phyloP scores from a whole-genome alignment of 2,888 invertebrate species.

The Gerosis bhagava region DNA sequence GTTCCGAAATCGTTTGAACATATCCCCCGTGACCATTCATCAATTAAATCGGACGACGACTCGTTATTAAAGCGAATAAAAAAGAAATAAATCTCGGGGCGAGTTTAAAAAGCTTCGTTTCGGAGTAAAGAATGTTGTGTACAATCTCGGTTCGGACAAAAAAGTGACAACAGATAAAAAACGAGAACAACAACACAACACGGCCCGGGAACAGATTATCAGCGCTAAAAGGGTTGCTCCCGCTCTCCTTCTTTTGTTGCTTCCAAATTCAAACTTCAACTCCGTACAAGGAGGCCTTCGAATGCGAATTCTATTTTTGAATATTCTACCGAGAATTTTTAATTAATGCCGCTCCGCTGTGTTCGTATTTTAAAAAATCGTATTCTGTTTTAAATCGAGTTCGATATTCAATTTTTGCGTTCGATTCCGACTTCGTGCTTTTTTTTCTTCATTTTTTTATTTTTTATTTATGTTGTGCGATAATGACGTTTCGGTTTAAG shows the following conservation, averaged over 20 bases:
- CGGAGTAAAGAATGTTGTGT: constrained; percentile 82
- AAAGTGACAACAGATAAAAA: constrained; percentile 81
- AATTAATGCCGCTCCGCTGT: constrained; percentile 79
- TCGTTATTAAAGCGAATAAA: constrained; percentile 73
- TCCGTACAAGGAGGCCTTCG: constrained; percentile 80
- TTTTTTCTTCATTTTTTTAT: no score
- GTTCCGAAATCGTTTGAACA: constrained; percentile 60
- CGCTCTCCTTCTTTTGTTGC: constrained; percentile 79
- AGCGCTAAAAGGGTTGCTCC: constrained; percentile 83
- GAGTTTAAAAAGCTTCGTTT: constrained; percentile 79
- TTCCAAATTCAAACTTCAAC: constrained; percentile 79
- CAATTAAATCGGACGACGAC: constrained; percentile 74
- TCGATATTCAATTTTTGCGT: constrained; percentile 81
- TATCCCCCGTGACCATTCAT: constrained; percentile 73
- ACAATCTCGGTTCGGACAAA: constrained; percentile 79
- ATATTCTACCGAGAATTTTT: constrained; percentile 83
- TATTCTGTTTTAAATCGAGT: constrained; percentile 80
- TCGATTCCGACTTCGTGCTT: constrained; percentile 64
- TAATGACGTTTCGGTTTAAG: constrained; percentile 82
- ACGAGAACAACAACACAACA: constrained; percentile 69
- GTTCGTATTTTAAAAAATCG: constrained; percentile 80
- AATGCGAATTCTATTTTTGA: constrained; percentile 82
- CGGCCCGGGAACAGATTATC: constrained; percentile 81
- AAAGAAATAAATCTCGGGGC: constrained; percentile 72
- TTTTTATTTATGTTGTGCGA: constrained; percentile 81